These are phyloP conservation scores for Andricus quercusramuli DNA, from an alignment of 2,888 invertebrate genomes.

Conservation along the genomic window DNA sequence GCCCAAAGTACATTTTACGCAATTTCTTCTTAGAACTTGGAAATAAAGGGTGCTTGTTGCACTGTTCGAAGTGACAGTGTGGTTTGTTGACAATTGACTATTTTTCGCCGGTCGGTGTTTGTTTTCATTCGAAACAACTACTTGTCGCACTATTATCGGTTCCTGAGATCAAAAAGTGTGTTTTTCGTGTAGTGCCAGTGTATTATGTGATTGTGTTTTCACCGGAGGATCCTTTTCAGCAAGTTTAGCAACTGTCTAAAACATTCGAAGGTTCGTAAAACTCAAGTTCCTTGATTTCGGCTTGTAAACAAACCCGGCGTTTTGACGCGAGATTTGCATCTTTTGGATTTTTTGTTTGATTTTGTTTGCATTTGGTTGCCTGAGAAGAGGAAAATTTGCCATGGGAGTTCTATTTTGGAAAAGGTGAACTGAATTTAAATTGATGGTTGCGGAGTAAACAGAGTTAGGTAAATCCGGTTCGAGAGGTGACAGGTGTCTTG, in stretches of 20 bases:
- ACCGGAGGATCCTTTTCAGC: conserved; percentile 35
- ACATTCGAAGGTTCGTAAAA: not conserved
- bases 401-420: not conserved
- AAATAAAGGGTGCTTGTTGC: not conserved
- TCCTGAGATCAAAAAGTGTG: conserved; percentile 46
- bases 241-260: not conserved
- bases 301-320: conserved; percentile 24
- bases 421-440: conserved; percentile 37
- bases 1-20: not conserved
- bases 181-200: conserved; percentile 54
- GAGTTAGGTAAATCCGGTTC: conserved; percentile 28
- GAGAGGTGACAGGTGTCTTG: conserved; percentile 38
- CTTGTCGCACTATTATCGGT: conserved; percentile 1
- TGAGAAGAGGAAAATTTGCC: not conserved
- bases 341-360: not conserved
- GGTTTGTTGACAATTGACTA: not conserved
- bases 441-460: conserved; percentile 23
- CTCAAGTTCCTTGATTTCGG: not conserved
- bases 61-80: not conserved
- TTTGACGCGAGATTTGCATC: not conserved
- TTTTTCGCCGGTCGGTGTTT: not conserved
- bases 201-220: conserved; percentile 64
- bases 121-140: conserved; percentile 25
- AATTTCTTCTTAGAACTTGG: not conserved
- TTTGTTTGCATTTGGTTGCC: not conserved